Evolutionary conservation across 2,888 invertebrate species (phyloP).

Genomic region (Spilarctia lutea): DNA sequence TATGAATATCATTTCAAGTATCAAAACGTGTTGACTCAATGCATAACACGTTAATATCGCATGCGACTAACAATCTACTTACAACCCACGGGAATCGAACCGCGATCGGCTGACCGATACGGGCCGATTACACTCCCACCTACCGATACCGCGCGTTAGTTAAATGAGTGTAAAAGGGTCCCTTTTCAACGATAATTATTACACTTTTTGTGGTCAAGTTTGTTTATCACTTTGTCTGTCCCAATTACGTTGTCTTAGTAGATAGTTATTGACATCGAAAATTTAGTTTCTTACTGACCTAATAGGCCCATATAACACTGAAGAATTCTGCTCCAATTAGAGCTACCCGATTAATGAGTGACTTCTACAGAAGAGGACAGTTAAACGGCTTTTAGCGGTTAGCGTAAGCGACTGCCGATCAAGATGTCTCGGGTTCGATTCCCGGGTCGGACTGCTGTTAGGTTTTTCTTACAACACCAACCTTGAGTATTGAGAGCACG

Average conservation of each 20-base stretch:
- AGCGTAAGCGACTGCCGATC: no score
- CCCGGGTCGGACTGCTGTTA: no score
- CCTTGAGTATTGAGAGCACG: no score
- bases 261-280: not conserved
- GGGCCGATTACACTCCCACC: slow-evolving; percentile 70
- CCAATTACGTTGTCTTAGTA: slow-evolving; percentile 3
- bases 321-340: not conserved
- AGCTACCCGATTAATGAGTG: not conserved
- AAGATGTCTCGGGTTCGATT: no score
- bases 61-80: slow-evolving; percentile 86
- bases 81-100: slow-evolving; percentile 85
- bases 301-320: not conserved
- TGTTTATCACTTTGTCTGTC: not conserved
- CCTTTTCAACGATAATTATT: slow-evolving; percentile 44
- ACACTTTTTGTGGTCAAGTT: not conserved
- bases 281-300: not conserved
- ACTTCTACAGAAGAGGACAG: not conserved
- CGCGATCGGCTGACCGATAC: slow-evolving; percentile 76
- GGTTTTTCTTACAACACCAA: no score
- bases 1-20: slow-evolving; percentile 3
- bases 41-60: slow-evolving; percentile 80
- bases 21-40: slow-evolving; percentile 19
- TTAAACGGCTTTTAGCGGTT: no score
- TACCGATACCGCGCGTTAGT: slow-evolving; percentile 53
- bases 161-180: slow-evolving; percentile 53